Conservation (phyloP, 2,888 invertebrate species). For the Theretra japonica region DNA sequence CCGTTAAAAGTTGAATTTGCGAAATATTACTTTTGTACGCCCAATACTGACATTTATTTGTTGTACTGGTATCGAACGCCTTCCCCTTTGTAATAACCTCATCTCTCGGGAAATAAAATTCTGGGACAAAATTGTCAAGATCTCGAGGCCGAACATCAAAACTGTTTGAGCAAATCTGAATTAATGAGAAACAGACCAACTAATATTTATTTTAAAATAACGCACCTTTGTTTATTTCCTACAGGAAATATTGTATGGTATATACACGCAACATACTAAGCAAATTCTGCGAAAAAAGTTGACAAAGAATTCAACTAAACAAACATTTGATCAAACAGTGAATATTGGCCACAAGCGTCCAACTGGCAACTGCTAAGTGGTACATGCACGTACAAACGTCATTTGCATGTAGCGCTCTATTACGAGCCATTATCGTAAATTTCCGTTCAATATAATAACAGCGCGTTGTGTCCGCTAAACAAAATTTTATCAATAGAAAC, state of each 20-base stretch:
- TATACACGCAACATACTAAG: slow-evolving; percentile 1
- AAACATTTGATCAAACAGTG: slow-evolving; percentile 27
- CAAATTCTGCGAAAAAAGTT: slow-evolving; percentile 17
- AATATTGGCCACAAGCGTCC: slow-evolving; percentile 12
- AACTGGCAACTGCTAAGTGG: slow-evolving; percentile 25
- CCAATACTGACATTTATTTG: slow-evolving; percentile 36
- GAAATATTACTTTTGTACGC: slow-evolving; percentile 48
- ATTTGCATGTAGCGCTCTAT: slow-evolving; percentile 64
- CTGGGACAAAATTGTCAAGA: not conserved
- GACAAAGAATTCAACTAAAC: slow-evolving; percentile 8
- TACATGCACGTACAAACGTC: slow-evolving; percentile 49
- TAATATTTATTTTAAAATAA: not conserved
- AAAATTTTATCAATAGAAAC: slow-evolving; percentile 82
- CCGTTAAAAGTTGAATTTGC: slow-evolving; percentile 74
- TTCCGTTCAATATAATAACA: slow-evolving; percentile 81
- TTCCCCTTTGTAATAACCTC: slow-evolving; percentile 17
- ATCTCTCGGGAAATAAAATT: slow-evolving; percentile 20
- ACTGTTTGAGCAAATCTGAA: not conserved
- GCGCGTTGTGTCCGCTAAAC: slow-evolving; percentile 63
- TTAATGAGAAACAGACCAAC: not conserved
- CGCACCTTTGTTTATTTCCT: not conserved
- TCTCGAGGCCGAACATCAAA: not conserved
- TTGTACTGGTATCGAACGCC: slow-evolving; percentile 16
- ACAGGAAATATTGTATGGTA: slow-evolving; percentile 21
- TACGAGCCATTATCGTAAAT: slow-evolving; percentile 77